Conservation (phyloP, 37 sponge, comb jelly and placozoan genomes). For the Cliona cf. orientalis region DNA sequence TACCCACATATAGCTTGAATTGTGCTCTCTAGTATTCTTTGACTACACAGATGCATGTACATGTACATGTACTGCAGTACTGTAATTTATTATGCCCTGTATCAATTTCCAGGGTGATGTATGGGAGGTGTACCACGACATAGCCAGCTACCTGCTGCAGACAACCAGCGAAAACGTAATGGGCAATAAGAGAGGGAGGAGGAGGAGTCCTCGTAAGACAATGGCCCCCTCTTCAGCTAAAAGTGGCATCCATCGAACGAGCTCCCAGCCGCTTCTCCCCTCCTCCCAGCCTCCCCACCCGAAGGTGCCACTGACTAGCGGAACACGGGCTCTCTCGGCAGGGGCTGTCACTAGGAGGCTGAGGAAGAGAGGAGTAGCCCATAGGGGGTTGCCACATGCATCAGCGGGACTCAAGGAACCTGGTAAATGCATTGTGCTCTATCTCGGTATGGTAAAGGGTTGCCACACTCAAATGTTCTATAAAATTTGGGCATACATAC, state of each 20-base stretch:
- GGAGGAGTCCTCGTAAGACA: background rate
- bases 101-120: slow-evolving; percentile 34
- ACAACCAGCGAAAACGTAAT: slow-evolving; percentile 25
- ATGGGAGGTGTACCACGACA: slow-evolving; percentile 61
- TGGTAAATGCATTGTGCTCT: background rate
- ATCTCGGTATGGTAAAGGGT: background rate
- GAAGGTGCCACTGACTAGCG: background rate
- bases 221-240: no score
- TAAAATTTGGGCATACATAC: background rate
- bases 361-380: background rate
- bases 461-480: background rate
- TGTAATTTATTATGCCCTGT: no score
- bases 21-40: no score
- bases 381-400: background rate
- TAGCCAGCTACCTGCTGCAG: slow-evolving; percentile 49
- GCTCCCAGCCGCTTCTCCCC: slow-evolving; percentile 42
- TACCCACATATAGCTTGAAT: no score
- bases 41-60: background rate
- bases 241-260: slow-evolving; percentile 13
- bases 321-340: slow-evolving; percentile 44
- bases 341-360: slow-evolving; percentile 5
- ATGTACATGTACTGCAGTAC: background rate
- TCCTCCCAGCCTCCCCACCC: no score
- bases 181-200: slow-evolving; percentile 5
- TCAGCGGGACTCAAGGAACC: slow-evolving; percentile 6